Conservation (phyloP, 2,113 vertebrate genomes). For the Romanogobio albipinnatus region DNA sequence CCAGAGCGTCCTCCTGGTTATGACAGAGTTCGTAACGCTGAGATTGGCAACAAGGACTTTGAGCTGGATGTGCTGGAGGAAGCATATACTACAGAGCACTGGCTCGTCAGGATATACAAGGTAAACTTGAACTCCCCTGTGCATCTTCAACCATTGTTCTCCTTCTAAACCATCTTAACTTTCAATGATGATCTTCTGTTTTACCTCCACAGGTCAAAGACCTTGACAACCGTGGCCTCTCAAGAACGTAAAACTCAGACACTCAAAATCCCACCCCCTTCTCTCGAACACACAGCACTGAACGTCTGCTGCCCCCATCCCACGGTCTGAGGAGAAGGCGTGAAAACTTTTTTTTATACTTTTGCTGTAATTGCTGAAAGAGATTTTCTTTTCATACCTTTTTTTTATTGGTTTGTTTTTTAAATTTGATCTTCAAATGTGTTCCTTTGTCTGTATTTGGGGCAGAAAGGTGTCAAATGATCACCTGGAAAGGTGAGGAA, state of each 20-base stretch:
- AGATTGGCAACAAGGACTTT: conserved; percentile 99
- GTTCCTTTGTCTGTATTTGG: conserved; percentile 69
- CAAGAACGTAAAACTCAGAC: conserved; percentile 84
- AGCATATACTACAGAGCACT: conserved; percentile 98
- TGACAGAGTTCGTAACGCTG: conserved; percentile 94
- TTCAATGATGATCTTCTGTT: not conserved
- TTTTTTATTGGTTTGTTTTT: conserved; percentile 60
- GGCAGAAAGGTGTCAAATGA: conserved; percentile 64
- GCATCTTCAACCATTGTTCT: not conserved
- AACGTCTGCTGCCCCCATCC: conserved; percentile 74
- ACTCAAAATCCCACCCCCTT: conserved; percentile 49
- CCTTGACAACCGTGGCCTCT: conserved; percentile 94
- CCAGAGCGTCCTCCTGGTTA: conserved; percentile 97
- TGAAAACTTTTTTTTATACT: conserved; percentile 75
- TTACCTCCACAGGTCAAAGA: conserved; percentile 88
- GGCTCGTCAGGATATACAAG: conserved; percentile 99
- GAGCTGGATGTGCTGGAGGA: conserved; percentile 97
- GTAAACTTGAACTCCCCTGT: conserved; percentile 65
- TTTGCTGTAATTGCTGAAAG: conserved; percentile 79
- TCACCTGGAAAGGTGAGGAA: not conserved
- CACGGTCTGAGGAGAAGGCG: conserved; percentile 69
- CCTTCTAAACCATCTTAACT: not conserved
- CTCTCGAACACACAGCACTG: conserved; percentile 77
- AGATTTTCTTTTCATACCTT: conserved; percentile 71
- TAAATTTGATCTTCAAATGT: conserved; percentile 63